A percentile compares a stretch with the other conserved stretches of the same genome.
Evolutionary conservation across 2,113 vertebrate species (phyloP).

Genomic region (Mus pahari): DNA sequence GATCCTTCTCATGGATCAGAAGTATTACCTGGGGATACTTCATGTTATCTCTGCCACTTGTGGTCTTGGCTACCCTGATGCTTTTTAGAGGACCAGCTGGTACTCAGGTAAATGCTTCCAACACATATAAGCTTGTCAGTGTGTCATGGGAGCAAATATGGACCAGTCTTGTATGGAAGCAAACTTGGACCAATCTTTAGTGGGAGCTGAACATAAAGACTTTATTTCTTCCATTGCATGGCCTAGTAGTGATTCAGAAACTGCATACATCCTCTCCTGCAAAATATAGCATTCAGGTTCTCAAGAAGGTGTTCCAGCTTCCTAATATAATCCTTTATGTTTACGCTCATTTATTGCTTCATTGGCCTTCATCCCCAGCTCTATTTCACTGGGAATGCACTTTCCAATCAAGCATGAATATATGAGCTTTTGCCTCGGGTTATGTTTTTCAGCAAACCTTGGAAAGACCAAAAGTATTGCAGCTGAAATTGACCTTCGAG

Average conservation of each 20-base stretch:
- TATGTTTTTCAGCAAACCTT: slow-evolving; percentile 24
- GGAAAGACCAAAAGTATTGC: neutral
- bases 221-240: neutral
- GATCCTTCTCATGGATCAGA: neutral
- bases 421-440: neutral
- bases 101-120: neutral
- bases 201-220: neutral
- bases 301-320: neutral
- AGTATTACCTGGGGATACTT: neutral
- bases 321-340: neutral
- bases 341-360: neutral
- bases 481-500: slow-evolving; percentile 30
- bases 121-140: neutral
- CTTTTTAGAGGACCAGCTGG: neutral
- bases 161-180: neutral
- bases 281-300: neutral
- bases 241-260: neutral
- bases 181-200: rapidly evolving
- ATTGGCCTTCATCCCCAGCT: neutral
- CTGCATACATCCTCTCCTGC: neutral
- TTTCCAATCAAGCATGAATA: neutral
- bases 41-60: neutral
- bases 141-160: neutral
- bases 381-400: neutral
- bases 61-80: neutral